Conservation (phyloP, 2,113 vertebrate genomes). For the Centrocercus urophasianus region DNA sequence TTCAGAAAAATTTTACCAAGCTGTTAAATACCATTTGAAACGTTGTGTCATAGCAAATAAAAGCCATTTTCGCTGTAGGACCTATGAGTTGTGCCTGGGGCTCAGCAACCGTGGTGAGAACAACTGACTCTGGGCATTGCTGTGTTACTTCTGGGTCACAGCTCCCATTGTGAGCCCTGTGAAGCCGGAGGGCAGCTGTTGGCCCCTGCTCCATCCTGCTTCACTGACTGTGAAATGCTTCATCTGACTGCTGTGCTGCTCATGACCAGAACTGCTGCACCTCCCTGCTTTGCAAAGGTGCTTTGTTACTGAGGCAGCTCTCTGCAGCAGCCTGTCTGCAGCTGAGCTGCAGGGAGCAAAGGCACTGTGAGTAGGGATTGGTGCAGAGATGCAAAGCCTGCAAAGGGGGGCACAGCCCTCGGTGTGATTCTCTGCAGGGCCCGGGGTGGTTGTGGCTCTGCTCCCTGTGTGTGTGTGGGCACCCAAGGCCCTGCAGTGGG, state of each 20-base stretch:
- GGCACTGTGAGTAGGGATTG: not conserved
- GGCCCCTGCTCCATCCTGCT: not conserved
- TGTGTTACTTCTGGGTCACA: constrained; percentile 40
- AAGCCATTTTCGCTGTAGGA: not conserved
- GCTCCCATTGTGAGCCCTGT: not conserved
- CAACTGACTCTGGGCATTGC: constrained; percentile 1
- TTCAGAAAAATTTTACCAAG: not conserved
- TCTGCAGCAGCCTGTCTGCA: not conserved
- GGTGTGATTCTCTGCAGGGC: accelerated
- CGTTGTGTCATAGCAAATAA: constrained; percentile 37
- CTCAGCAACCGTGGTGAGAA: not conserved
- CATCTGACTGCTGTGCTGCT: not conserved
- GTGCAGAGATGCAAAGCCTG: not conserved
- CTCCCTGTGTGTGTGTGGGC: not conserved
- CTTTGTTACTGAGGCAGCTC: not conserved
- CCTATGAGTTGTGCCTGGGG: not conserved
- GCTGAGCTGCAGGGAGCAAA: accelerated
- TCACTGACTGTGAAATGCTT: not conserved
- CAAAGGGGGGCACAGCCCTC: accelerated
- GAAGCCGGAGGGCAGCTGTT: not conserved
- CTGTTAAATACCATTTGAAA: not conserved
- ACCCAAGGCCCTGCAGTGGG: accelerated
- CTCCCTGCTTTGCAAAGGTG: not conserved
- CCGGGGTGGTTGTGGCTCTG: accelerated
- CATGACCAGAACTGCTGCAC: not conserved